phyloP scores from a whole-genome alignment of 1,140 invertebrate genomes.

The Nomia melanderi region DNA sequence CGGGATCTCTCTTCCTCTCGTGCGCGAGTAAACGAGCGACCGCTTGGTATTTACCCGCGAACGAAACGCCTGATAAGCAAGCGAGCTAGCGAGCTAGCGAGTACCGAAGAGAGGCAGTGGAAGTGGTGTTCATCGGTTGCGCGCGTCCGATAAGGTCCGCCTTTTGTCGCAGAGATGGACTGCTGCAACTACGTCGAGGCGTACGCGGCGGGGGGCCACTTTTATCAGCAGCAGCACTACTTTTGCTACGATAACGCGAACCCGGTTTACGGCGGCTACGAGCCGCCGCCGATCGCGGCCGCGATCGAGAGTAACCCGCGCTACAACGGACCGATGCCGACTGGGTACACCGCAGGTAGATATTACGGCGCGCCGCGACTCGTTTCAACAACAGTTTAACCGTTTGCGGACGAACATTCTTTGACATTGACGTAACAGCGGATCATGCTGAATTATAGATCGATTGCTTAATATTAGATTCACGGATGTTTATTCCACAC shows the following conservation, averaged over 20 bases:
- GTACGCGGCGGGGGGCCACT: conserved; percentile 77
- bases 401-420: too few relatives aligned
- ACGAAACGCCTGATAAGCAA: not conserved
- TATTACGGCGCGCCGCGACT: too few relatives aligned
- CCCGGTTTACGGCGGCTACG: conserved; percentile 68
- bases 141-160: conserved; percentile 33
- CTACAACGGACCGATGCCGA: conserved; percentile 68
- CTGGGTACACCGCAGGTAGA: conserved; percentile 62
- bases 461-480: too few relatives aligned
- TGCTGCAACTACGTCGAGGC: conserved; percentile 82
- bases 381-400: too few relatives aligned
- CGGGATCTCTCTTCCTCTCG: too few relatives aligned
- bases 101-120: not conserved
- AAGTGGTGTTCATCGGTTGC: conserved; percentile 1
- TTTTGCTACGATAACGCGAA: conserved; percentile 77
- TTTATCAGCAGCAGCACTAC: conserved; percentile 76
- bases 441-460: too few relatives aligned
- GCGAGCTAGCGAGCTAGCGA: not conserved
- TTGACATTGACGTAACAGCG: too few relatives aligned
- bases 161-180: conserved; percentile 75
- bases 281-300: conserved; percentile 68
- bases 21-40: too few relatives aligned
- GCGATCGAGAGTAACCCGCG: conserved; percentile 72
- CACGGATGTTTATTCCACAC: too few relatives aligned
- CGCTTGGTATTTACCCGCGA: conserved; percentile 7